A percentile compares a stretch with the other conserved stretches of the same genome.
These are phyloP conservation scores for Myocastor coypus DNA, from an alignment of 2,113 vertebrate genomes.

Conservation along the genomic window DNA sequence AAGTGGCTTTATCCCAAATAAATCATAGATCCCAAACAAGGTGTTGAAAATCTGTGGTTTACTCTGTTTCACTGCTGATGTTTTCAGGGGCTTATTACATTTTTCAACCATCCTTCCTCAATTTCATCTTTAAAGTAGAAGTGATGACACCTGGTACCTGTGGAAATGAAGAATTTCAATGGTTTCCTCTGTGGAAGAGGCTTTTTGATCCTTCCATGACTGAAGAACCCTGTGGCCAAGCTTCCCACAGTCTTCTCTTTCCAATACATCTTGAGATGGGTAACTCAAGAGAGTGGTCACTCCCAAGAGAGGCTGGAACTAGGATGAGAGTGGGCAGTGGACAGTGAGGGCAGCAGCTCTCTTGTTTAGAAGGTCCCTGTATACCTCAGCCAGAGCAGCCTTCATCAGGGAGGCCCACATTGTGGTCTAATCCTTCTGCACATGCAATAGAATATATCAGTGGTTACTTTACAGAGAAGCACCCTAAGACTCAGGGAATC, in stretches of 20 bases:
- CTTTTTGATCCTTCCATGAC: slow-evolving; percentile 14
- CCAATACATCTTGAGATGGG: not conserved
- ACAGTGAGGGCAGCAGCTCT: not conserved
- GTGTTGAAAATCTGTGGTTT: slow-evolving; percentile 51
- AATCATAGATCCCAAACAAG: slow-evolving; percentile 57
- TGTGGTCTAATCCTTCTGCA: not conserved
- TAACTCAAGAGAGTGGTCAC: not conserved
- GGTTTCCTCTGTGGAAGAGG: not conserved
- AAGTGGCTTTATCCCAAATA: slow-evolving; percentile 58
- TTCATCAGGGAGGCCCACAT: not conserved
- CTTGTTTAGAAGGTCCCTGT: not conserved
- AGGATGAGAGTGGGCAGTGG: not conserved
- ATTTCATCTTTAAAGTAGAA: slow-evolving; percentile 51
- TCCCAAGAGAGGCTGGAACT: not conserved
- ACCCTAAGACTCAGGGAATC: not conserved
- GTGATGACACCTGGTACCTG: not conserved
- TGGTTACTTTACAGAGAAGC: not conserved
- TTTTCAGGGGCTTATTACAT: not conserved
- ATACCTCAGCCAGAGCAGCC: not conserved
- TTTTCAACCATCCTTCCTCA: slow-evolving; percentile 33
- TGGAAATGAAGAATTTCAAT: not conserved
- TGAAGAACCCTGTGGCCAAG: not conserved
- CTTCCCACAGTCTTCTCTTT: not conserved
- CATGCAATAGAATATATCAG: not conserved
- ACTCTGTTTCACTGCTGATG: not conserved